Conservation (phyloP, 2,797 vertebrate species). For the Staurois parvus region DNA sequence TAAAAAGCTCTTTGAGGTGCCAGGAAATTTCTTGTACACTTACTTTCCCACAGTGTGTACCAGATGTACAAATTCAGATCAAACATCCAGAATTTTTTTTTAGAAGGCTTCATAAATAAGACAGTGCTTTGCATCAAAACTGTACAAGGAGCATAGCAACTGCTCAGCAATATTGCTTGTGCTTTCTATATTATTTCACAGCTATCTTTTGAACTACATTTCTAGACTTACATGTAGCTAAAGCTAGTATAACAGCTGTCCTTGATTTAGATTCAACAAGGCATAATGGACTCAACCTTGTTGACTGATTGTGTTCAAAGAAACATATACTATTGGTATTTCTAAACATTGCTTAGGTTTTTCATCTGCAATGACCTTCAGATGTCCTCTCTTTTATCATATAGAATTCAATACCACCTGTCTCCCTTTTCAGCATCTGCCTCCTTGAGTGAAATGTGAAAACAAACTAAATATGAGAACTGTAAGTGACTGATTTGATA, state of each 20-base stretch:
- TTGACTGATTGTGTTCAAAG: background rate
- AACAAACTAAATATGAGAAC: background rate
- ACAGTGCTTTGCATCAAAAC: background rate
- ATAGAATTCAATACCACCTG: background rate
- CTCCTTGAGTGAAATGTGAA: background rate
- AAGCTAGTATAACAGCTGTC: background rate
- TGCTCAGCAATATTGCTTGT: background rate
- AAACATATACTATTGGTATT: background rate
- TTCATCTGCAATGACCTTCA: background rate
- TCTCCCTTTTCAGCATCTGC: background rate
- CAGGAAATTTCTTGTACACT: conserved; percentile 10
- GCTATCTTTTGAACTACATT: background rate
- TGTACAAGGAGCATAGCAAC: background rate
- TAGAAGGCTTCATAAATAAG: background rate
- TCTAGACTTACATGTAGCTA: too few relatives aligned
- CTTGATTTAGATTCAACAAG: background rate
- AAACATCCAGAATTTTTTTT: conserved; percentile 27
- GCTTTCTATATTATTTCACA: conserved; percentile 2
- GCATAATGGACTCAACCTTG: background rate
- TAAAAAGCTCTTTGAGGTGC: conserved; percentile 12
- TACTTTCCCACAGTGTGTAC: conserved; percentile 21
- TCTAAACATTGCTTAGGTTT: background rate
- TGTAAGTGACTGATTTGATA: too few relatives aligned
- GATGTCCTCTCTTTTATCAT: background rate
- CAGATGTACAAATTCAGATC: conserved; percentile 39